Base-by-base conservation (phyloP, 2,888 invertebrate species). In the Siphonodentalium dalli region DNA sequence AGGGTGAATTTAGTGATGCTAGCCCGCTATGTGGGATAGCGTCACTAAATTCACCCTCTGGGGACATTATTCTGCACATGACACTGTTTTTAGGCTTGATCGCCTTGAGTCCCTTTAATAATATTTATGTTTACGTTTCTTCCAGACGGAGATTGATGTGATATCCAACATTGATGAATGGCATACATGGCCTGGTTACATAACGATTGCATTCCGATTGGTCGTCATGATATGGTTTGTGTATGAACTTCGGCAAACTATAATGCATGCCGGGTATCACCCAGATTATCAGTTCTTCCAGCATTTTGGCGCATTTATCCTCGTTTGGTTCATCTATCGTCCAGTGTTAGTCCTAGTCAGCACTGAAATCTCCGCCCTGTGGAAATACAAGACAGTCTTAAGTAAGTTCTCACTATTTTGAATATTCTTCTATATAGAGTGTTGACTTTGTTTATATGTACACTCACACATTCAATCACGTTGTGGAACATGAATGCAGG, bases 251-350 rank as follows among this genome's bases (percentile, higher is more conserved):
- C 86, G 91, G 34, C 87, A 87, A 56, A 90, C 92, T 4, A 90
- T 91, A 87, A 85, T 88, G 61, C 88, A 63, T 68, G 91, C 91
- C 77, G 89, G 89, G 78, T n/a, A n/a, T n/a, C 89, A 90, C 76
- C 87, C 87, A 49, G 88, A 89, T 69, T 85, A 95, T 29, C 91
- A 94, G 79, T 98, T 98, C 82, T 87, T 97, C 50, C 87, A 96
- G 43, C 97, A 98, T 81, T 93, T 97, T 82, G 98, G 96, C 48
- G 97, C 97, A 13, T 96, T 96, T 15, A 94, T 95, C 77, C 86
- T 98, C 33, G 97, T 98, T 11, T 98, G 98, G 98, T 96, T 98
- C 79, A 93, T 96, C 68, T 97, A 98, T 82, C 85, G 97, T 75
- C 96, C 97, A 11, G 90, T 96, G 56, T 89, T 97, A 64, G 96